A percentile compares a stretch with the other conserved stretches of the same genome.
Evolutionary conservation across 2,888 invertebrate genomes (phyloP).

Genomic region (Drosophila pseudotakahashii): DNA sequence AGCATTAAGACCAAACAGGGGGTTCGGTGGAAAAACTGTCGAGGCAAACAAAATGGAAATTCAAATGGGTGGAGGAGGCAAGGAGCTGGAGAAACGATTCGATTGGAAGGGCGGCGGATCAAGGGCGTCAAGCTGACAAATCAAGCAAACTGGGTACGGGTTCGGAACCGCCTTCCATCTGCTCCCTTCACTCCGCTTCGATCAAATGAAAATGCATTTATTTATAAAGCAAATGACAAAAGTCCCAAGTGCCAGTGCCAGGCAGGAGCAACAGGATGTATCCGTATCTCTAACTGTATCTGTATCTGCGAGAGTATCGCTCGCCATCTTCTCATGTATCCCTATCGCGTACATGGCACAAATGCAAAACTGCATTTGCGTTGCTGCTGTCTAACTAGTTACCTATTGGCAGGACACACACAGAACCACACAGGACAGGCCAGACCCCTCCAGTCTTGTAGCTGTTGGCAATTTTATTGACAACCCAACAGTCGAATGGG

Average conservation of each 20-base stretch:
- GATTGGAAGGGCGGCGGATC: conserved; percentile 2
- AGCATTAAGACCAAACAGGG: conserved; percentile 23
- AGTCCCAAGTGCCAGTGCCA: conserved; percentile 37
- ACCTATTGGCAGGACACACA: conserved; percentile 62
- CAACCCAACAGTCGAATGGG: conserved; percentile 45
- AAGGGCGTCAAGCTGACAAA: conserved; percentile 61
- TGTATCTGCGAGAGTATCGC: conserved; percentile 59
- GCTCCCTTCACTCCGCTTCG: conserved; percentile 46
- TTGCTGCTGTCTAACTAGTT: conserved; percentile 57
- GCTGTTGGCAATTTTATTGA: conserved; percentile 75
- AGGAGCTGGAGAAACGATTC: not conserved
- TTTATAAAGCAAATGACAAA: conserved; percentile 45
- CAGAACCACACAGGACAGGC: conserved; percentile 6
- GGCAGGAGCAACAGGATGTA: conserved; percentile 63
- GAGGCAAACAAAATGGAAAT: conserved; percentile 60
- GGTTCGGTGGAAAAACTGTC: conserved; percentile 20
- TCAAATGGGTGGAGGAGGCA: conserved; percentile 34
- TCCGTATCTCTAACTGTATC: conserved; percentile 40
- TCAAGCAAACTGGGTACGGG: conserved; percentile 46
- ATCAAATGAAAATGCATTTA: conserved; percentile 71
- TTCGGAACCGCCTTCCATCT: not conserved
- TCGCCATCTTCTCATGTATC: conserved; percentile 49
- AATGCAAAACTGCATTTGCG: conserved; percentile 66
- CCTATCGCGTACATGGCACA: conserved; percentile 52
- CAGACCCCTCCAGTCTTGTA: conserved; percentile 27